Evolutionary conservation across 2,797 vertebrate species (phyloP), one percentile per base, ranked within the genome.

Genomic region (Fistularia commersonii): DNA sequence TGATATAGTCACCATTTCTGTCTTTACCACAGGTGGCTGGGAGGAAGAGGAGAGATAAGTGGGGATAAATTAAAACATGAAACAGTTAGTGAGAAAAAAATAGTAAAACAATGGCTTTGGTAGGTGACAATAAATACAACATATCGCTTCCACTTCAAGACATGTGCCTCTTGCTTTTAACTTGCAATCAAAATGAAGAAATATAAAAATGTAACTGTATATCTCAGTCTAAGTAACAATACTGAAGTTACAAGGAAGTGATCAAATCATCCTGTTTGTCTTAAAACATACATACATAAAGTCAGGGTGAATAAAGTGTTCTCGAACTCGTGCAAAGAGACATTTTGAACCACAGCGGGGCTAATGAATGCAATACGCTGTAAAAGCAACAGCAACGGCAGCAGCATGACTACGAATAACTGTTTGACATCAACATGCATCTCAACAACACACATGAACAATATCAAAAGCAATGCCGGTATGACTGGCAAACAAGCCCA

Each of bases 1-100:
- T 78, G 95, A 98, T 90, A 99, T 98, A 74, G 96, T 99, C 87
- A 99, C 93, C 96, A 97, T 99, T 93, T 99, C 97, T 43, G 97
- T 99, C 92, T 99, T 98, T 87, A 99, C 95, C 89, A 99, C 97
- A 5, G 97, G 97, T 73, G 97, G 96, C 97, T 99, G 86, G 54
- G 73, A 59, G 61, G 68, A 64, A 68, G 52, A 64, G 61, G 77
- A 80, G 69, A 76, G 57, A 77, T 47, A 60, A 59, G 70, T 56
- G 53, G 32, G 47, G 68, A 52, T 60, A 6, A 42, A 72, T 82
- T 81, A 82, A 67, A 60, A 58, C 11, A 6, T 36, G 46, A 76
- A 55, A 67, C 55, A 61, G 63, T 73, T 69, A 58, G 52, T 53
- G 57, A 64, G 51, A 23, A 5, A 44, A 8, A 42, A 47, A n/a